Conservation (phyloP, 2,797 vertebrate species). For the Sparidentex hasta region DNA sequence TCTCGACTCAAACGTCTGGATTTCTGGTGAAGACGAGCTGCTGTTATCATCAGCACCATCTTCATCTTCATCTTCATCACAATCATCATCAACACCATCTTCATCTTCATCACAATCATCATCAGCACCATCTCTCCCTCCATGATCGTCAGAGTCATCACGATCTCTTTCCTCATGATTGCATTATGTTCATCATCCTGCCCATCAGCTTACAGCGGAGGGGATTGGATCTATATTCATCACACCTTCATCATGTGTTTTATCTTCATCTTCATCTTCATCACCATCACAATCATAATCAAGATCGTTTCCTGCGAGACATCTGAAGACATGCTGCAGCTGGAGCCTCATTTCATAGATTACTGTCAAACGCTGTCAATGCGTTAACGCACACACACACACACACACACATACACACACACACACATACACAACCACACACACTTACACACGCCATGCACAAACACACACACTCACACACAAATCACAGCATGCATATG, state of each 20-base stretch:
- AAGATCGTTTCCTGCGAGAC: slow-evolving; percentile 37
- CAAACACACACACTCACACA: slow-evolving; percentile 23
- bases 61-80: background rate
- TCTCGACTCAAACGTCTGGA: no score
- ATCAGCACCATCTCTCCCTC: no score
- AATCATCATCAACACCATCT: background rate
- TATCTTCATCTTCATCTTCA: slow-evolving; percentile 8
- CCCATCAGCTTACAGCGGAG: background rate
- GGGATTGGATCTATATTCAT: slow-evolving; percentile 9
- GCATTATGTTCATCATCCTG: background rate
- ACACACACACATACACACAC: slow-evolving; percentile 13
- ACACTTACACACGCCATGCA: background rate
- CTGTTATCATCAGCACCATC: no score
- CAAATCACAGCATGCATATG: slow-evolving; percentile 69
- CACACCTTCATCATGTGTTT: slow-evolving; percentile 28
- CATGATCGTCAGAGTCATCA: background rate
- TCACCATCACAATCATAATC: slow-evolving; percentile 7
- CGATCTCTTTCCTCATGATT: background rate
- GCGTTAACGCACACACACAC: slow-evolving; percentile 30
- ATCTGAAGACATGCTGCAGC: slow-evolving; percentile 52
- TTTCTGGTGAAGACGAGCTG: no score
- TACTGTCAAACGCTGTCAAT: slow-evolving; percentile 65
- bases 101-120: background rate
- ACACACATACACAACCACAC: slow-evolving; percentile 11
- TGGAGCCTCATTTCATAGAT: slow-evolving; percentile 67